Evolutionary conservation across 92 coral and sea anemone genomes (phyloP), one percentile per base, ranked within the genome.

Genomic region (Ricordea florida): DNA sequence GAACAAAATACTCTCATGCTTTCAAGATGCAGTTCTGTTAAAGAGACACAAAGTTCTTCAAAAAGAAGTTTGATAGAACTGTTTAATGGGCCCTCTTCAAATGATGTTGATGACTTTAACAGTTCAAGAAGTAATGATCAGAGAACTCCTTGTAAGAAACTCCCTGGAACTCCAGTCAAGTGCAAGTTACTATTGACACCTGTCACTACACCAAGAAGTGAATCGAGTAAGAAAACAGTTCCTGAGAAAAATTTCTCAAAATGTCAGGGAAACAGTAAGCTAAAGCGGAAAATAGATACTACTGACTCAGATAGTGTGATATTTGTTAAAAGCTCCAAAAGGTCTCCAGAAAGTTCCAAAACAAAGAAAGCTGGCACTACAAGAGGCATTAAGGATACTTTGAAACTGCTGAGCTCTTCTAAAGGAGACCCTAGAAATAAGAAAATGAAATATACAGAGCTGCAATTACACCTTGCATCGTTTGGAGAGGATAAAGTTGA

Each of bases 131-230:
- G 41, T 10, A 53, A 17, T 55, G 51, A 70, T 16, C 29, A 16
- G 11, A 53, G 27, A 20, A 70, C 77, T 52, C 77, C 77, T 0
- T 70, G 40, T 2, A 41, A 65, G 0, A 40, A 26, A 37, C 77
- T 70, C 1, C 65, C 28, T 20, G 77, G 77, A 40, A 70, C 77
- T 53, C 66, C 77, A 27, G 52, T 70, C 1, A 70, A 70, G 41
- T 70, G 77, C 31, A 38, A 65, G 42, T 11, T 70, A 40, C 51
- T 70, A 20, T 34, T 70, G 20, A 70, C 77, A 1, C 77, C 77
- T 55, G 52, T 70, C 3, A 70, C 52, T 25, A 52, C 53, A 0
- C 65, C 77, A 25, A 17, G 1, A 27, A 29, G 15, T 0, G 37
- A n/a, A 34, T 5, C 24, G 28, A 22, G 26, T 5, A 53, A 41